Base-by-base conservation (phyloP, 2,113 vertebrate species). In the Uropsilus gracilis region DNA sequence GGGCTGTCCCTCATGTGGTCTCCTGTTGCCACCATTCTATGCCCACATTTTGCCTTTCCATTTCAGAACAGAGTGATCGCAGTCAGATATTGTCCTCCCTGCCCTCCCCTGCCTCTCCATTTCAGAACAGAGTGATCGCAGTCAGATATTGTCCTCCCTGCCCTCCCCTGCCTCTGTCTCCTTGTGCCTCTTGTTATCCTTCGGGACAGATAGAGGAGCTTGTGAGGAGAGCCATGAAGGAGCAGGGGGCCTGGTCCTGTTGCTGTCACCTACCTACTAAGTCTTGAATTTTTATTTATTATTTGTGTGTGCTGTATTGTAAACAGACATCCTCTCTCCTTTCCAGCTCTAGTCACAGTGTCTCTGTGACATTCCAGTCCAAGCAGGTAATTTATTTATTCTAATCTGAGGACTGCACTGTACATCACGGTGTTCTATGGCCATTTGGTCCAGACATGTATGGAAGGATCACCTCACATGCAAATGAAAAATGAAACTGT, bases 401-500 rank as follows among this genome's bases (percentile, higher is more conserved):
- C 44, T 73, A 73, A 18, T 81, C 39, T 0, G 94, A 80, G 71
- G 81, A 91, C 85, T 55, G 81, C 86, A 26, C 89, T 91, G 78
- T 68, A 26, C 0, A 0, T 78, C 61, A 32, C 20, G 69, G 93
- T 92, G 3, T 0, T 95, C 85, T 63, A 3, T 94, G 95, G 95
- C 93, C 26, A 4, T 94, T 92, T 94, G 94, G 97, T 91, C 91
- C 95, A 96, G 96, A 91, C 94, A 92, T 96, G 95, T 96, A 97
- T 95, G 97, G 89, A 97, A 97, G 90, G 96, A 97, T 93, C 22
- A 73, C 95, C 92, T 96, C 97, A 78, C 94, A 91, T 92, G 66
- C 80, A 97, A 96, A 87, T 93, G 73, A 92, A 97, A 97, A 96
- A 87, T 93, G 73, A 92, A 97, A 71, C 63, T 46, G 92, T 98